These are phyloP conservation scores for Drosophila kepulauana DNA, from an alignment of 1,140 invertebrate genomes.

Conservation along the genomic window DNA sequence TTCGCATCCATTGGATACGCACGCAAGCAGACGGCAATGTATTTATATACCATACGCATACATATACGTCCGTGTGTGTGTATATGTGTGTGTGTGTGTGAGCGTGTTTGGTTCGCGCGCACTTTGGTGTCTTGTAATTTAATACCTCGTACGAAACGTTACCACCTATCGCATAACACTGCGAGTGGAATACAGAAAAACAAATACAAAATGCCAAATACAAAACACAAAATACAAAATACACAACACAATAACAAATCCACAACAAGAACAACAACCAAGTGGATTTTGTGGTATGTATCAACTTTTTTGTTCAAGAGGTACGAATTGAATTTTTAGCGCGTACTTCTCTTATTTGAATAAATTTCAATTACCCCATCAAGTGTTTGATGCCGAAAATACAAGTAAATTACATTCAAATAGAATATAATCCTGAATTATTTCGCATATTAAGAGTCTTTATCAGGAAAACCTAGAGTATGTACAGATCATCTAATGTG, in stretches of 20 bases:
- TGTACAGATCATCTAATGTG: not conserved
- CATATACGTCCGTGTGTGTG: not conserved
- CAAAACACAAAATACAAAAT: slow-evolving; percentile 48
- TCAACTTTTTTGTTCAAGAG: slow-evolving; percentile 19
- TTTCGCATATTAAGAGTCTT: not conserved
- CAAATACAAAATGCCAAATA: slow-evolving; percentile 28
- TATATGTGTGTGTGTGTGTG: slow-evolving; percentile 43
- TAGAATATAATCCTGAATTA: not conserved
- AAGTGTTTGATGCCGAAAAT: too few relatives aligned
- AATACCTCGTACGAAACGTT: slow-evolving; percentile 77
- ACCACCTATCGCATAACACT: slow-evolving; percentile 79
- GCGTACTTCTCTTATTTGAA: slow-evolving; percentile 7
- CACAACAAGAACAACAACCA: slow-evolving; percentile 54
- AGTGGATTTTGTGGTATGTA: slow-evolving; percentile 43
- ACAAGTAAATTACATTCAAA: not conserved
- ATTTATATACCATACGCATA: slow-evolving; percentile 69
- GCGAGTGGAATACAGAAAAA: slow-evolving; percentile 42
- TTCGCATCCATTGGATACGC: slow-evolving; percentile 81
- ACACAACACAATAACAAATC: slow-evolving; percentile 59
- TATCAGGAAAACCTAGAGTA: not conserved
- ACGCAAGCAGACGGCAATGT: slow-evolving; percentile 68
- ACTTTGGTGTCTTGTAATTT: slow-evolving; percentile 83
- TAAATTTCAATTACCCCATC: too few relatives aligned
- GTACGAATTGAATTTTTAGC: slow-evolving; percentile 16
- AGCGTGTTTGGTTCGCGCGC: slow-evolving; percentile 77